Conservation (phyloP, 2,113 vertebrate genomes). For the Oreamnos americanus region DNA sequence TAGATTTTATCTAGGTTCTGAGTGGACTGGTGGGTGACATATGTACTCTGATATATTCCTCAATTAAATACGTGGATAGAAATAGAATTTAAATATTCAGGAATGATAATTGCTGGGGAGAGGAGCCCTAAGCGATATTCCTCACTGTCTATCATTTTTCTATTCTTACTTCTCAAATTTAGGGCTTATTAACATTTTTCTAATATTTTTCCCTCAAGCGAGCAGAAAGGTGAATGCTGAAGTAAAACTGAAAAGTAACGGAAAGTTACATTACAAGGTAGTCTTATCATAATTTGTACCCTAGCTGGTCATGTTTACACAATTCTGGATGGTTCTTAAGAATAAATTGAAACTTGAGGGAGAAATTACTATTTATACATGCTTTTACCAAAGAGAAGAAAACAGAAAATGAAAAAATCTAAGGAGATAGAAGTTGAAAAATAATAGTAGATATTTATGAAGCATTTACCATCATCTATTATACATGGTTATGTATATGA, state of each 20-base stretch:
- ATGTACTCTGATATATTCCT: slow-evolving; percentile 64
- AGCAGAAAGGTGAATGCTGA: slow-evolving; percentile 39
- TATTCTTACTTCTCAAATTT: slow-evolving; percentile 75
- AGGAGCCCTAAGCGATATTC: slow-evolving; percentile 72
- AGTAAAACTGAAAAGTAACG: not conserved
- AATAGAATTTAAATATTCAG: slow-evolving; percentile 77
- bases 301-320: not conserved
- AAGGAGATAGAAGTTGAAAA: not conserved
- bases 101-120: slow-evolving; percentile 73
- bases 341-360: not conserved
- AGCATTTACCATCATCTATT: not conserved
- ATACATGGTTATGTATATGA: not conserved
- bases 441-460: not conserved
- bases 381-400: not conserved
- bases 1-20: slow-evolving; percentile 35
- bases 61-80: slow-evolving; percentile 71
- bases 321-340: not conserved
- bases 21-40: slow-evolving; percentile 57
- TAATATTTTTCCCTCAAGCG: slow-evolving; percentile 67
- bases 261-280: not conserved
- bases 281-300: not conserved
- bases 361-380: not conserved
- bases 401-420: not conserved
- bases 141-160: slow-evolving; percentile 76
- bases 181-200: slow-evolving; percentile 74